A percentile compares a stretch with the other conserved stretches of the same genome.
phyloP scores from a whole-genome alignment of 2,113 vertebrate species.

The Dasyprocta punctata region DNA sequence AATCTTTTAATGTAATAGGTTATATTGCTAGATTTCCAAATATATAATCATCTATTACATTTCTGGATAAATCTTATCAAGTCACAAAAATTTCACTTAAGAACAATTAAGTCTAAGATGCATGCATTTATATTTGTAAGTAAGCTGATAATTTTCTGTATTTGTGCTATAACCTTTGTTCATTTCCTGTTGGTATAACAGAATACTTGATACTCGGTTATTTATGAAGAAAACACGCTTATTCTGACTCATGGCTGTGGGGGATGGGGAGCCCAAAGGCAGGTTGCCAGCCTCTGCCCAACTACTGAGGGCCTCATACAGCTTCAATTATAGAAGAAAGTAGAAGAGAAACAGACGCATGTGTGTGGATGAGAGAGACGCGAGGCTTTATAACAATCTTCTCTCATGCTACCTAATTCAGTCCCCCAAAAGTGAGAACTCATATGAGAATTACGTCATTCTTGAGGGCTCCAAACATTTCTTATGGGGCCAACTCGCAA shows the following conservation, averaged over 20 bases:
- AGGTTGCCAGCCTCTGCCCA: not conserved
- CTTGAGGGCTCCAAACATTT: not conserved
- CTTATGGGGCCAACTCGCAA: not conserved
- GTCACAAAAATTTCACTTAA: constrained; percentile 23
- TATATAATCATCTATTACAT: not conserved
- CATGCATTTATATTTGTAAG: constrained; percentile 14
- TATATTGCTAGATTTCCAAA: constrained; percentile 37
- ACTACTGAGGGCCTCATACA: not conserved
- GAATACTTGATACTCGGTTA: not conserved
- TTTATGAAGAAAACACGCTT: not conserved
- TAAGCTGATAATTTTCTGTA: not conserved
- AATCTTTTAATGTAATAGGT: constrained; percentile 17
- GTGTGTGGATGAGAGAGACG: not conserved
- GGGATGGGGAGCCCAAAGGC: not conserved
- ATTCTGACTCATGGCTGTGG: not conserved
- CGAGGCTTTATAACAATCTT: not conserved
- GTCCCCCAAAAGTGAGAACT: not conserved
- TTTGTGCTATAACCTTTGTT: not conserved
- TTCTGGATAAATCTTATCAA: constrained; percentile 15
- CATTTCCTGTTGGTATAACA: not conserved
- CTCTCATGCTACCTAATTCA: not conserved
- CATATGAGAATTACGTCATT: not conserved
- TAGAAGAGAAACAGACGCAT: not conserved
- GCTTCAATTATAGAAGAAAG: not conserved
- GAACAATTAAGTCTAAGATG: constrained; percentile 30